These are phyloP conservation scores for Enteromius radiatus DNA, from an alignment of 2,797 vertebrate species.

Conservation along the genomic window DNA sequence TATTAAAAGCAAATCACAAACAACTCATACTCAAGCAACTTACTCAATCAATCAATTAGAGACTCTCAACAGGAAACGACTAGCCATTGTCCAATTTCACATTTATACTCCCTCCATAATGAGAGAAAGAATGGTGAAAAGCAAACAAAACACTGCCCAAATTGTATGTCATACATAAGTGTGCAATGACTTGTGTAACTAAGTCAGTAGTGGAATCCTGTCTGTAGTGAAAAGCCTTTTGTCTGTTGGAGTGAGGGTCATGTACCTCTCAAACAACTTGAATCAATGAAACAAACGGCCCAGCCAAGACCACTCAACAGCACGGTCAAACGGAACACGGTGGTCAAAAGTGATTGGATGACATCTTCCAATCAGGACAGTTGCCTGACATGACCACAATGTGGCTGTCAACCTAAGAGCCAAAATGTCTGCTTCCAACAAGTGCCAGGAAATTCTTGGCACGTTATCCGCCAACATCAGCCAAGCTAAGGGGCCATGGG, in stretches of 20 bases:
- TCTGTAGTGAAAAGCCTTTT: constrained; percentile 45
- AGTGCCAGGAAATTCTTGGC: constrained; percentile 83
- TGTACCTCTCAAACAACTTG: constrained; percentile 42
- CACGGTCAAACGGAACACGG: constrained; percentile 75
- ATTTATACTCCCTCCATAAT: constrained; percentile 7
- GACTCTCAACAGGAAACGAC: constrained; percentile 8
- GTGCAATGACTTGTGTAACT: constrained; percentile 40
- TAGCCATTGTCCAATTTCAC: constrained; percentile 18
- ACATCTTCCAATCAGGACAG: constrained; percentile 81
- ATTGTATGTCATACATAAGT: constrained; percentile 28
- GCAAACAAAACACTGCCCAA: constrained; percentile 47
- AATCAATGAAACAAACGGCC: constrained; percentile 34
- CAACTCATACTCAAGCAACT: background rate
- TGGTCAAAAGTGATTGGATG: constrained; percentile 80
- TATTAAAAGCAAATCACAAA: background rate
- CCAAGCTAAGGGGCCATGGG: constrained; percentile 70
- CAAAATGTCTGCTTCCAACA: constrained; percentile 84
- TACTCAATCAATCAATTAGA: constrained; percentile 26
- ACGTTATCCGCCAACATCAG: constrained; percentile 72
- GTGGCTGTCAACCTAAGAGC: constrained; percentile 85
- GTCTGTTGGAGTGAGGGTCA: constrained; percentile 46
- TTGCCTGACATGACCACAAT: constrained; percentile 83
- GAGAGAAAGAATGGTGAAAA: constrained; percentile 33
- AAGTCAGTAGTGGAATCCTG: constrained; percentile 39
- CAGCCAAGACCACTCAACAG: constrained; percentile 68